These are phyloP conservation scores for Zaprionus obscuricornis DNA, from an alignment of 2,888 invertebrate genomes.

Conservation along the genomic window DNA sequence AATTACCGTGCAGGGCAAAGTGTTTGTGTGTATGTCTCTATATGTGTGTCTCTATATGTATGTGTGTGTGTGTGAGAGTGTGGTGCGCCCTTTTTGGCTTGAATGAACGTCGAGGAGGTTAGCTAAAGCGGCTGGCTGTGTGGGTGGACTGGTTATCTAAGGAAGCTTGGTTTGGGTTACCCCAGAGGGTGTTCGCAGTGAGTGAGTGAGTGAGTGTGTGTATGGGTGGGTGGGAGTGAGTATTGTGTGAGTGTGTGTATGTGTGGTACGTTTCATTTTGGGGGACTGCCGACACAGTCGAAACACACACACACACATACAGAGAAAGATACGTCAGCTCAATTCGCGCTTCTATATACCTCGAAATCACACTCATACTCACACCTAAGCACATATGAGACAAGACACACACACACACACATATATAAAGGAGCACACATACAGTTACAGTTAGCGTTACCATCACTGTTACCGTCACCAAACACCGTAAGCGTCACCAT, in stretches of 20 bases:
- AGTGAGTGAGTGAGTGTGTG: too few species aligned
- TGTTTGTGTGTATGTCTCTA: slow-evolving; percentile 23
- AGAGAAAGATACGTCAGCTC: slow-evolving; percentile 18
- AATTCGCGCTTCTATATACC: slow-evolving; percentile 39
- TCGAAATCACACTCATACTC: slow-evolving; percentile 21
- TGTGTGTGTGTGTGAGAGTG: slow-evolving; percentile 15
- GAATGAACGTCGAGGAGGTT: too few species aligned
- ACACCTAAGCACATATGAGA: neutral
- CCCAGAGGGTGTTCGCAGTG: too few species aligned
- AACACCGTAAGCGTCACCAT: too few species aligned
- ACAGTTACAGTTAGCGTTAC: too few species aligned
- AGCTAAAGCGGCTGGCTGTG: too few species aligned
- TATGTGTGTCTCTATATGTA: slow-evolving; percentile 16
- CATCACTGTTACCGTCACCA: too few species aligned
- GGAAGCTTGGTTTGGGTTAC: too few species aligned
- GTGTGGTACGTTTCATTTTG: slow-evolving; percentile 64
- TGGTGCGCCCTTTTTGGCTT: too few species aligned
- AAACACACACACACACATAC: slow-evolving; percentile 8
- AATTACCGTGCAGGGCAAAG: slow-evolving; percentile 78
- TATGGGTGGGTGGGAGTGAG: neutral
- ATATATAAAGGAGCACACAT: slow-evolving; percentile 9
- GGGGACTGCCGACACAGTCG: slow-evolving; percentile 31
- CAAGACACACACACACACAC: slow-evolving; percentile 15
- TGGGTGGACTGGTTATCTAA: too few species aligned
- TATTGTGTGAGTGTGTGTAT: slow-evolving; percentile 9